Base-by-base conservation (phyloP, 2,113 vertebrate species). In the Plestiodon gilberti region DNA sequence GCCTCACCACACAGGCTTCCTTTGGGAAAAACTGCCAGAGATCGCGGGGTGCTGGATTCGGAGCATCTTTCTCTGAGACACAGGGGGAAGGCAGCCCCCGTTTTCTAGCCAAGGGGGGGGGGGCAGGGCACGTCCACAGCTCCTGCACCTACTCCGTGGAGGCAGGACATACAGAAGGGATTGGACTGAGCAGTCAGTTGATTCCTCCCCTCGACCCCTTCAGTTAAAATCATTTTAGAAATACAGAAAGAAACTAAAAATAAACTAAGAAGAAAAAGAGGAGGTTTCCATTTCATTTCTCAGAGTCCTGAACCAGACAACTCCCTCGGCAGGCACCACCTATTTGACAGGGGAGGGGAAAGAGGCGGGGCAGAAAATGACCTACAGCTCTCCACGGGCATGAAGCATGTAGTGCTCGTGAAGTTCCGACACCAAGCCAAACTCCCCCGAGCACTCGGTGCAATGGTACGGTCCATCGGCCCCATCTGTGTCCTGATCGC, bases 371-470 rank as follows among this genome's bases (percentile, higher is more conserved):
- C 28, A 13, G 28, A 17, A 14, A 11, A 35, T 1, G 52, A 67
- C 43, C 93, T 95, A 95, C 77, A 95, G 92, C 88, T 95, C 95
- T 1, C 95, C 95, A 6, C 95, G 90, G 25, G 95, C 95, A 1
- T 95, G 95, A 74, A 95, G 92, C 93, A 95, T 95, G 93, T 95
- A 95, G 91, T 95, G 95, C 73, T 93, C 93, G 0, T 95, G 94
- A 80, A 95, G 93, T 87, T 95, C 94, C 35, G 94, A 92, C 0
- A 95, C 93, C 90, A 77, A 90, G 86, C 93, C 93, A 9, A 95
- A 95, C 84, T 92, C 93, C 57, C 94, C 94, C 62, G 95, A 91
- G 3, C 95, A 95, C 78, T 95, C 95, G 0, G 93, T 95, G 43
- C 95, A 95, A 84, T 95, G 94, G 82, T 94, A 95, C 8, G 93